A percentile compares a stretch with the other conserved stretches of the same genome.
Evolutionary conservation across 2,888 invertebrate genomes (phyloP).

Genomic region (Caradrina clavipalpis): DNA sequence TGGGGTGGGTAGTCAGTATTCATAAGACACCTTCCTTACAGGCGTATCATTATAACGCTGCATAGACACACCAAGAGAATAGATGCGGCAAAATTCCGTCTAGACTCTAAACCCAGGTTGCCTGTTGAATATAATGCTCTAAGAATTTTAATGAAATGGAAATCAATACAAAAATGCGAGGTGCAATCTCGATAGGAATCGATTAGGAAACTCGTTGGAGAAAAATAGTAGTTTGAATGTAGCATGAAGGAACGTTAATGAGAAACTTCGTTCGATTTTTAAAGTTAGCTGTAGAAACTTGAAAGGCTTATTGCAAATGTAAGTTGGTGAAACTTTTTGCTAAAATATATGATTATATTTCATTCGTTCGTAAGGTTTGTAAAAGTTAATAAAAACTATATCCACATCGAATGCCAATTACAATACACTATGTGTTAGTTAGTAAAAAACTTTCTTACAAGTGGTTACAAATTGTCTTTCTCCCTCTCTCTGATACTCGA

Average conservation of each 20-base stretch:
- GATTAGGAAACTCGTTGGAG: conserved; percentile 57
- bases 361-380: neutral
- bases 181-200: conserved; percentile 53
- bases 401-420: neutral
- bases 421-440: too few relatives aligned
- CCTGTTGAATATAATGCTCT: conserved; percentile 60
- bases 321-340: conserved; percentile 11
- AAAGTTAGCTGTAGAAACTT: conserved; percentile 30
- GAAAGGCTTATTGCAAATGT: conserved; percentile 23
- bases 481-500: neutral
- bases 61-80: conserved; percentile 69
- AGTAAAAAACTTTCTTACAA: too few relatives aligned
- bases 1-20: conserved; percentile 83
- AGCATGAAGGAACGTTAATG: conserved; percentile 51
- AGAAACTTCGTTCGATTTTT: conserved; percentile 47
- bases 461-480: neutral
- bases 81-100: conserved; percentile 67
- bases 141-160: conserved; percentile 67
- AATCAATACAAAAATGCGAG: conserved; percentile 61
- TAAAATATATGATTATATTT: conserved; percentile 22
- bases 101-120: conserved; percentile 57
- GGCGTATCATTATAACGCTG: conserved; percentile 65
- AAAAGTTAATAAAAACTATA: neutral
- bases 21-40: conserved; percentile 85
- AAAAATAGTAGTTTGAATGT: conserved; percentile 48